Percentiles rank a stretch among this genome's conserved stretches.
phyloP scores from a whole-genome alignment of 1,140 invertebrate species.

The Berghia stephanieae region DNA sequence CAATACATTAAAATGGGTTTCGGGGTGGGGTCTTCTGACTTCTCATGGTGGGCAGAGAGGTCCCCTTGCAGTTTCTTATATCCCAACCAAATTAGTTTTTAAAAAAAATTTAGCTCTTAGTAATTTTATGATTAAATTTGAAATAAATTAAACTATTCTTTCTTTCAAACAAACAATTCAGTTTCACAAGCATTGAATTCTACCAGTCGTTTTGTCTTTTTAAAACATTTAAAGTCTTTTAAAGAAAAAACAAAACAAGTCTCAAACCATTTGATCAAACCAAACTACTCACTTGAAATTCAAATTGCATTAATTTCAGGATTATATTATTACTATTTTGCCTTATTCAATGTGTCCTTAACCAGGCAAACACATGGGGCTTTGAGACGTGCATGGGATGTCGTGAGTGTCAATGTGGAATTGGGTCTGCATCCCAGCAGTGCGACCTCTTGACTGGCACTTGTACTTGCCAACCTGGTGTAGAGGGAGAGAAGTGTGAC shows the following conservation, averaged over 20 bases:
- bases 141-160: too few relatives aligned
- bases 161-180: too few relatives aligned
- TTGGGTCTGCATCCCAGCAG: slow-evolving; percentile 80
- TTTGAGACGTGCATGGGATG: slow-evolving; percentile 83
- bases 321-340: slow-evolving; percentile 1
- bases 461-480: slow-evolving; percentile 77
- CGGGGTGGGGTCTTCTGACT: too few relatives aligned
- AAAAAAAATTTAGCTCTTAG: too few relatives aligned
- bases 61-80: too few relatives aligned
- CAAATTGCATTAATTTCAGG: neutral
- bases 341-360: slow-evolving; percentile 66
- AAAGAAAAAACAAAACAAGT: too few relatives aligned
- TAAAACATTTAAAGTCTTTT: neutral
- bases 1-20: too few relatives aligned
- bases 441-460: slow-evolving; percentile 89
- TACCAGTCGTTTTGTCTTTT: neutral
- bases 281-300: too few relatives aligned
- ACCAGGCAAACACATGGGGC: slow-evolving; percentile 69
- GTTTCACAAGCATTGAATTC: neutral
- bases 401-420: slow-evolving; percentile 81
- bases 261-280: too few relatives aligned
- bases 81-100: too few relatives aligned
- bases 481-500: slow-evolving; percentile 83
- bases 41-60: too few relatives aligned
- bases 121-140: too few relatives aligned